phyloP scores from a whole-genome alignment of 2,888 invertebrate species.

The Sphaeridia pumilis region DNA sequence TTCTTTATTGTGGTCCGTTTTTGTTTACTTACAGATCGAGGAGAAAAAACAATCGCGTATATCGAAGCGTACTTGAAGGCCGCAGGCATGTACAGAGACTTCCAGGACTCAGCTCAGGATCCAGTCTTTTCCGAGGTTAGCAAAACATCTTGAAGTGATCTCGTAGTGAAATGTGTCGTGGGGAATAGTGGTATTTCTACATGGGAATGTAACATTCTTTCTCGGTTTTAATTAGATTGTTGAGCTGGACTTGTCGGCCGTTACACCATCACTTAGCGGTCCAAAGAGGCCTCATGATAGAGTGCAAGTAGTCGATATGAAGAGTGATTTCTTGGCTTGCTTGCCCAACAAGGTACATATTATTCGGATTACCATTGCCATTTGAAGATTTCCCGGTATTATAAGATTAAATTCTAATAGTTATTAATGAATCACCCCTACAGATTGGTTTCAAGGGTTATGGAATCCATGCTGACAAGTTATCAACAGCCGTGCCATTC shows the following conservation, averaged over 20 bases:
- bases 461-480: conserved; percentile 57
- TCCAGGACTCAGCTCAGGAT: conserved; percentile 58
- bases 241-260: conserved; percentile 70
- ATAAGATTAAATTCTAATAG: neutral
- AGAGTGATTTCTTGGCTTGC: conserved; percentile 72
- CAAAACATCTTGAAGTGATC: neutral
- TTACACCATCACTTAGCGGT: conserved; percentile 87
- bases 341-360: conserved; percentile 65
- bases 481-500: conserved; percentile 57
- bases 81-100: conserved; percentile 74
- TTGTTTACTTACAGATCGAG: conserved; percentile 53
- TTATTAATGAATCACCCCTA: conserved; percentile 26
- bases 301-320: conserved; percentile 81
- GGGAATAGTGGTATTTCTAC: neutral
- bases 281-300: conserved; percentile 96
- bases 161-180: neutral
- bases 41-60: conserved; percentile 58
- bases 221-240: conserved; percentile 48
- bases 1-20: conserved; percentile 13
- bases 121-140: conserved; percentile 61
- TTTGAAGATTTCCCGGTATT: neutral
- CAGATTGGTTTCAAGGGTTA: conserved; percentile 89
- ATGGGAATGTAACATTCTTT: neutral
- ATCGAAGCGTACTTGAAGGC: conserved; percentile 72
- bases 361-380: neutral